A percentile compares a stretch with the other conserved stretches of the same genome.
phyloP scores from a whole-genome alignment of 2,888 invertebrate genomes.

The Strigamia maritima region DNA sequence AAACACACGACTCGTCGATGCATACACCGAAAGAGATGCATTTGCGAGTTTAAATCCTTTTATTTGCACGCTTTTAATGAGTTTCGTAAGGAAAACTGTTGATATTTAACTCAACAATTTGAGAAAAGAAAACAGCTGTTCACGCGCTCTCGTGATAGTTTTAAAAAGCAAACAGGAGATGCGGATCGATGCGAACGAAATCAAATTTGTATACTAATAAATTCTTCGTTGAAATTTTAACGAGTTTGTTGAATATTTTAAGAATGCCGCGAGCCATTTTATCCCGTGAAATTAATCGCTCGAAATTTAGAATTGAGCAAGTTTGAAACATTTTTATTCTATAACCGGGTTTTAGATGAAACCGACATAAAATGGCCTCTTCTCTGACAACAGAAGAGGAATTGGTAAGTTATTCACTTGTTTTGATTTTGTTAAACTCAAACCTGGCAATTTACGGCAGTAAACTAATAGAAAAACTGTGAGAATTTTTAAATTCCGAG shows the following conservation, averaged over 20 bases:
- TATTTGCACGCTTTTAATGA: neutral
- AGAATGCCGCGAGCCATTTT: neutral
- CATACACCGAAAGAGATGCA: neutral
- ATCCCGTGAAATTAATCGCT: too few relatives aligned
- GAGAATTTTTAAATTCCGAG: too few relatives aligned
- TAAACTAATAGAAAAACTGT: neutral
- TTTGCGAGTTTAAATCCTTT: neutral
- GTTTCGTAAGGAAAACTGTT: neutral
- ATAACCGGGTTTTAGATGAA: neutral
- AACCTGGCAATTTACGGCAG: neutral
- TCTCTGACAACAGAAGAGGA: conserved; percentile 11
- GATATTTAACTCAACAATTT: too few relatives aligned
- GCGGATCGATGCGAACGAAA: neutral
- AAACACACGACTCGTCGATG: neutral
- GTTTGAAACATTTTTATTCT: neutral
- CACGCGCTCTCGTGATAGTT: conserved; percentile 1
- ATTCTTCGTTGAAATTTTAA: neutral
- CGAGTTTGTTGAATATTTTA: neutral
- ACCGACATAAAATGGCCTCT: conserved; percentile 2
- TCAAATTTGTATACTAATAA: neutral
- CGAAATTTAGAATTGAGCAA: neutral
- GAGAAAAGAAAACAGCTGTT: neutral
- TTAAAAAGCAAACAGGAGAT: neutral
- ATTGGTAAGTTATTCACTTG: neutral
- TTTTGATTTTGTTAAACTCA: neutral